phyloP scores from a whole-genome alignment of 2,797 vertebrate species.

The Siniperca obscura region DNA sequence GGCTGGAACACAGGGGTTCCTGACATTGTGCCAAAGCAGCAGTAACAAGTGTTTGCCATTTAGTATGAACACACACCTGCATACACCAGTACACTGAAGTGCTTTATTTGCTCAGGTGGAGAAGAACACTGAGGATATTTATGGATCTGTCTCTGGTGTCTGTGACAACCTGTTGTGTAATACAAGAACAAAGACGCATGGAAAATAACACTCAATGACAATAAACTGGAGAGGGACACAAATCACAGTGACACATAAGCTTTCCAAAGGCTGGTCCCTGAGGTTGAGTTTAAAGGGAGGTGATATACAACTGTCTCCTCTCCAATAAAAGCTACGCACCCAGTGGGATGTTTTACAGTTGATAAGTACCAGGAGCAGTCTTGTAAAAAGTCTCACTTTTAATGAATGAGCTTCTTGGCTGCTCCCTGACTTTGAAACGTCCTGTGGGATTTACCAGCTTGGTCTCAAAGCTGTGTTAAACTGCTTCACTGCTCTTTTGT shows the following conservation, averaged over 20 bases:
- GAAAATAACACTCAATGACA: conserved; percentile 22
- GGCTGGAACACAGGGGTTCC: not conserved
- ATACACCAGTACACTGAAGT: not conserved
- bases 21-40: not conserved
- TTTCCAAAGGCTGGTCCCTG: conserved; percentile 57
- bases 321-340: conserved; percentile 48
- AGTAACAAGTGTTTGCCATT: not conserved
- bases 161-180: conserved; percentile 33
- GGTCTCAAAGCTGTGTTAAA: conserved; percentile 25
- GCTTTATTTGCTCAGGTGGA: conserved; percentile 17
- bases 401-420: conserved; percentile 16
- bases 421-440: conserved; percentile 52
- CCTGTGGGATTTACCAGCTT: conserved; percentile 32
- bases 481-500: not conserved
- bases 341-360: conserved; percentile 53
- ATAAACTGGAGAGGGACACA: conserved; percentile 49
- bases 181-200: conserved; percentile 28
- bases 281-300: conserved; percentile 53
- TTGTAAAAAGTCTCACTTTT: conserved; percentile 56
- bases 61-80: conserved; percentile 4
- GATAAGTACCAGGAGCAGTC: conserved; percentile 42
- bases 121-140: conserved; percentile 35
- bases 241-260: conserved; percentile 53
- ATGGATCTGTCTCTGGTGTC: conserved; percentile 29
- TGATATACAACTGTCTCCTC: conserved; percentile 51